phyloP scores from a whole-genome alignment of 1,140 invertebrate genomes.

The Heterodera schachtii region DNA sequence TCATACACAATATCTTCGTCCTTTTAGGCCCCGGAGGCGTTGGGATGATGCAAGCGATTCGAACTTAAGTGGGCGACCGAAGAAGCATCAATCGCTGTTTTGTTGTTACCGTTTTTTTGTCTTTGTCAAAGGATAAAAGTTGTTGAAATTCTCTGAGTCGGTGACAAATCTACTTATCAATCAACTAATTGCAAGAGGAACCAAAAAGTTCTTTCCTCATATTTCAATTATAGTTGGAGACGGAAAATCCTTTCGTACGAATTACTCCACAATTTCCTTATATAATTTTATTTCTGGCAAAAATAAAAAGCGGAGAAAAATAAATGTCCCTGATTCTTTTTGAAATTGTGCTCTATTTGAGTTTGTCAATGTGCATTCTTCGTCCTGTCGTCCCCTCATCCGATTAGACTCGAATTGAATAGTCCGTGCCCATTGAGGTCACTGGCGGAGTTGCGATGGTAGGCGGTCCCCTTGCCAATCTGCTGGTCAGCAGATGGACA shows the following conservation, averaged over 20 bases:
- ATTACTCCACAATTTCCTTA: too few species aligned
- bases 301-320: too few species aligned
- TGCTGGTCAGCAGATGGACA: conserved; percentile 60
- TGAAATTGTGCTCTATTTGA: too few species aligned
- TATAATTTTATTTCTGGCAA: too few species aligned
- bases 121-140: not conserved
- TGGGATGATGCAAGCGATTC: conserved; percentile 12
- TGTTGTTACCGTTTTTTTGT: not conserved
- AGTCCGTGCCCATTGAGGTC: conserved; percentile 35
- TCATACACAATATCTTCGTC: too few species aligned
- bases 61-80: conserved; percentile 3
- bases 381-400: not conserved
- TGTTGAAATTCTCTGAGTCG: not conserved
- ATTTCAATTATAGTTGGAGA: not conserved
- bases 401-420: conserved; percentile 60
- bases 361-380: too few species aligned
- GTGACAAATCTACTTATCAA: not conserved
- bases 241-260: not conserved
- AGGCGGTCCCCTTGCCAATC: conserved; percentile 50
- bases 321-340: too few species aligned
- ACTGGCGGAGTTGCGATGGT: not conserved
- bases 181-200: too few species aligned
- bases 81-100: not conserved
- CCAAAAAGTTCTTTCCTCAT: too few species aligned
- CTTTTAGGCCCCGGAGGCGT: conserved; percentile 17